Percentiles rank a stretch among this genome's conserved stretches.
Conservation (phyloP, 2,113 vertebrate genomes). For the Semnornis frantzii region DNA sequence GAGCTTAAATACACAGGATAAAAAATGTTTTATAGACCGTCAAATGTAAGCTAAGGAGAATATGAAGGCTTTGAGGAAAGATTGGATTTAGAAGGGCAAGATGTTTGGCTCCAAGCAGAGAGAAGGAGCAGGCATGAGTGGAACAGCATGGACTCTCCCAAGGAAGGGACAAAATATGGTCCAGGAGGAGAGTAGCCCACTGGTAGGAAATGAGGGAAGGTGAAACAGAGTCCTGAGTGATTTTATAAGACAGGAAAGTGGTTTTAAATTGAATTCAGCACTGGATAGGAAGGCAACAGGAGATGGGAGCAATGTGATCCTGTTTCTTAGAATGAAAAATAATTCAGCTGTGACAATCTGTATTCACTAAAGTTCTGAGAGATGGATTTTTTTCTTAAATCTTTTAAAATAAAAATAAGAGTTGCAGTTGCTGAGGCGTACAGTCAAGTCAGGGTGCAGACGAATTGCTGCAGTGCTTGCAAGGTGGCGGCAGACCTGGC, state of each 20-base stretch:
- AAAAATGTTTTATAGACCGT: background rate
- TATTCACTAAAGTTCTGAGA: background rate
- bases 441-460: background rate
- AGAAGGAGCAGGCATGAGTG: background rate
- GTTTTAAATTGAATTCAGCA: constrained; percentile 5
- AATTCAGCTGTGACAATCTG: background rate
- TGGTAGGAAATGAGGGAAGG: background rate
- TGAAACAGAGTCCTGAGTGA: background rate
- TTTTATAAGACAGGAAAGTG: background rate
- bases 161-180: background rate
- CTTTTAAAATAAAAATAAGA: background rate
- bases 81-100: background rate
- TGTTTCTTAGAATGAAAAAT: background rate
- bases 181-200: background rate
- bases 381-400: background rate
- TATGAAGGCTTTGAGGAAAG: background rate
- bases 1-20: background rate
- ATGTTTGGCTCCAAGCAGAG: background rate
- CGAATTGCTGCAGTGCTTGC: background rate
- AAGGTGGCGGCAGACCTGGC: background rate
- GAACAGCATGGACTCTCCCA: background rate
- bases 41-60: background rate
- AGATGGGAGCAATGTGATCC: background rate
- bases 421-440: background rate
- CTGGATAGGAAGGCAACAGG: background rate